Evolutionary conservation across 2,888 invertebrate species (phyloP).

Genomic region (Ophioninae sp.): DNA sequence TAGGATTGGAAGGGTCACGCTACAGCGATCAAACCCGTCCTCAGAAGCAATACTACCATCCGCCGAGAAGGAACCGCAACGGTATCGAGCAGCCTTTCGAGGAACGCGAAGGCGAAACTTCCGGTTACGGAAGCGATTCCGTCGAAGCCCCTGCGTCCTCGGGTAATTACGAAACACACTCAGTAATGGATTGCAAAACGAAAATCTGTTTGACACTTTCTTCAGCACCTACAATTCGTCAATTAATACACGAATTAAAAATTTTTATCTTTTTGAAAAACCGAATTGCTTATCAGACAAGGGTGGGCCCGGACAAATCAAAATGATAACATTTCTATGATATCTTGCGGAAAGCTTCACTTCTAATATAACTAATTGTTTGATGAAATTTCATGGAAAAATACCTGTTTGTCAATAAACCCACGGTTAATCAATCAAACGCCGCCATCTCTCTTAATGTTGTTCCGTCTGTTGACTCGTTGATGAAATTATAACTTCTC

Average conservation of each 20-base stretch:
- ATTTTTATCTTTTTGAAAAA: background rate
- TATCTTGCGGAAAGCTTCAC: too few relatives aligned
- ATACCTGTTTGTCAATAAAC: background rate
- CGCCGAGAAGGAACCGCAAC: slow-evolving; percentile 59
- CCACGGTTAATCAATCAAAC: too few relatives aligned
- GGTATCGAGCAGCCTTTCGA: slow-evolving; percentile 69
- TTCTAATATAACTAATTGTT: background rate
- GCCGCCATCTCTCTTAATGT: background rate
- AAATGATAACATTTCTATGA: background rate
- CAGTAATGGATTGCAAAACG: background rate
- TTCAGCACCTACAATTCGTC: background rate
- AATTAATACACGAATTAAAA: background rate
- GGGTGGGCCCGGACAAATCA: too few relatives aligned
- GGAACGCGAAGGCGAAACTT: slow-evolving; percentile 84
- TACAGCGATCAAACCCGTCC: slow-evolving; percentile 78
- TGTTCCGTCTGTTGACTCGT: background rate
- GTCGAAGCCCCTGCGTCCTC: slow-evolving; percentile 76
- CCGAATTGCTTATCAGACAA: too few relatives aligned
- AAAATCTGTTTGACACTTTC: background rate
- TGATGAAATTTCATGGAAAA: background rate
- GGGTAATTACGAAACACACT: slow-evolving; percentile 77
- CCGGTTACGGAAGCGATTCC: slow-evolving; percentile 92
- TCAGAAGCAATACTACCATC: slow-evolving; percentile 72
- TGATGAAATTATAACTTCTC: too few relatives aligned
- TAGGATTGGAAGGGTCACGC: slow-evolving; percentile 69